Percentiles rank a stretch among this genome's conserved stretches.
Evolutionary conservation across 92 coral and sea anemone species (phyloP).

Genomic region (Actinernus sp.): DNA sequence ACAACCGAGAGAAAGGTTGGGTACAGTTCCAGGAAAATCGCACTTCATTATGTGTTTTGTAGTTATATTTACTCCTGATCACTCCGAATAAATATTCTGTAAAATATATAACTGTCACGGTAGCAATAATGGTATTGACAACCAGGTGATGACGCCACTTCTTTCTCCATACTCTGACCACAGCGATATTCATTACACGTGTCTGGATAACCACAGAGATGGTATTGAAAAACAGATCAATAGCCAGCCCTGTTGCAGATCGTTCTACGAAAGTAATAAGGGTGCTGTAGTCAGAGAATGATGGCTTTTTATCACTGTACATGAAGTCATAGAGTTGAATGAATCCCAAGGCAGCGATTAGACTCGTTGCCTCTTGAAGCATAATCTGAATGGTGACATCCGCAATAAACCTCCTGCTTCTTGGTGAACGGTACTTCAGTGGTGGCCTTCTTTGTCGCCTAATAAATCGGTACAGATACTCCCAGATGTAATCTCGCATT

Average conservation of each 20-base stretch:
- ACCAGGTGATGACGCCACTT: slow-evolving; percentile 55
- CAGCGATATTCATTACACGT: slow-evolving; percentile 37
- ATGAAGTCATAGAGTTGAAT: slow-evolving; percentile 50
- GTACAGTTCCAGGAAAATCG: slow-evolving; percentile 25
- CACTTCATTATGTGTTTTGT: neutral
- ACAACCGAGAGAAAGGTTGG: slow-evolving; percentile 33
- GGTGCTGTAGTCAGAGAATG: slow-evolving; percentile 24
- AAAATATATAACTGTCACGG: slow-evolving; percentile 36
- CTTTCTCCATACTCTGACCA: slow-evolving; percentile 51
- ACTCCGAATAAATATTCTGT: slow-evolving; percentile 20
- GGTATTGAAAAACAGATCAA: slow-evolving; percentile 63
- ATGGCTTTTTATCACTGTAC: slow-evolving; percentile 35
- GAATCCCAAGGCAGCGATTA: slow-evolving; percentile 66
- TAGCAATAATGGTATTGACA: slow-evolving; percentile 11
- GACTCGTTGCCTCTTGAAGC: slow-evolving; percentile 63
- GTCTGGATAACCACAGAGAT: slow-evolving; percentile 51
- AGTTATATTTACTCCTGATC: slow-evolving; percentile 12
- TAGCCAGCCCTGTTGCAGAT: slow-evolving; percentile 59
- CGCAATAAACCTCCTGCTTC: slow-evolving; percentile 82
- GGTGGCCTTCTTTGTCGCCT: slow-evolving; percentile 13
- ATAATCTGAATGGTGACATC: slow-evolving; percentile 74
- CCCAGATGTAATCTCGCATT: slow-evolving; percentile 73
- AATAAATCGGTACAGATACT: slow-evolving; percentile 37
- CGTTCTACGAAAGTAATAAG: slow-evolving; percentile 33
- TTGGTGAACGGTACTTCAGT: slow-evolving; percentile 50